A percentile compares a stretch with the other conserved stretches of the same genome.
Conservation (phyloP, 2,797 vertebrate species). For the Tachyglossus aculeatus region DNA sequence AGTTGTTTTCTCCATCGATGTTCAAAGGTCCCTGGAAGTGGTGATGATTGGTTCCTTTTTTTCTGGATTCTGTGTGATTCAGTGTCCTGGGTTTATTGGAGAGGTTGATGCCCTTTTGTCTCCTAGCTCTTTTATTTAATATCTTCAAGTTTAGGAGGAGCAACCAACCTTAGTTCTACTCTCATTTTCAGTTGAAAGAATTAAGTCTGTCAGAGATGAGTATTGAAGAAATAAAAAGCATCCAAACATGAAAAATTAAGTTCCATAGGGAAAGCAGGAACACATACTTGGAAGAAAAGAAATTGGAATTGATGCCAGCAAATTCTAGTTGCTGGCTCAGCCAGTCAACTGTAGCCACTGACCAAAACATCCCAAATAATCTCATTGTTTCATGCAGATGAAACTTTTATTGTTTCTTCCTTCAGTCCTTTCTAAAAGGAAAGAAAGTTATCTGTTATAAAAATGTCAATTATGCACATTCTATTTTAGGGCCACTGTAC, state of each 20-base stretch:
- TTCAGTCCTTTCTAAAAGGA: neutral
- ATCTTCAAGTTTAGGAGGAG: neutral
- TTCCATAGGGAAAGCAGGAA: neutral
- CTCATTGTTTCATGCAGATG: slow-evolving; percentile 5
- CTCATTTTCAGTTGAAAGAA: neutral
- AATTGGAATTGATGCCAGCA: neutral
- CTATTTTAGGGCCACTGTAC: neutral
- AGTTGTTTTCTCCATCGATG: too few species aligned
- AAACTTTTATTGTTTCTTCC: slow-evolving; percentile 13
- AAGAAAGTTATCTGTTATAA: neutral
- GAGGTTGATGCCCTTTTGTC: slow-evolving; percentile 6
- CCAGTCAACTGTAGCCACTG: too few species aligned
- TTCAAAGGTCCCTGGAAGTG: neutral
- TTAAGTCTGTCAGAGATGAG: neutral
- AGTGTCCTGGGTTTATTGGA: neutral
- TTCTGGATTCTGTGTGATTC: neutral
- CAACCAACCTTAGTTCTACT: neutral
- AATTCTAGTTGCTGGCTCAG: neutral
- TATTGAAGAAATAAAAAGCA: neutral
- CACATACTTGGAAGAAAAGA: neutral
- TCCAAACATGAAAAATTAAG: slow-evolving; percentile 7
- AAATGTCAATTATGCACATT: slow-evolving; percentile 2
- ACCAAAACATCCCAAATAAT: neutral
- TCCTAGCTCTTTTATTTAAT: neutral
- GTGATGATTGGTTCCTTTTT: slow-evolving; percentile 1